Evolutionary conservation across 2,888 invertebrate species (phyloP).

Genomic region (Agonum fuliginosum): DNA sequence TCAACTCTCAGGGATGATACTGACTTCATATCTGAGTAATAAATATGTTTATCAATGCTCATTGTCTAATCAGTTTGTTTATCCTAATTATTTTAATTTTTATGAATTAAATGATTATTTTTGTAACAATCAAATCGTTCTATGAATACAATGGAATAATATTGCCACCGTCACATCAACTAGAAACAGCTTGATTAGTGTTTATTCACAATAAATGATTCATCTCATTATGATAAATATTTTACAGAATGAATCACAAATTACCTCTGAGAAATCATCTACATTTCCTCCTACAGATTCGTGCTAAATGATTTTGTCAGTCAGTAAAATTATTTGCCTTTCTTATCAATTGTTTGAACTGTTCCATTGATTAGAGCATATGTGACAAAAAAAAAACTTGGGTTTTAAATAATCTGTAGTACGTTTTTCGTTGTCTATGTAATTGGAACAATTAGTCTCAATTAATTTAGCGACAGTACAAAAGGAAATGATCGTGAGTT

Average conservation of each 20-base stretch:
- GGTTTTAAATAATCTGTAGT: slow-evolving; percentile 28
- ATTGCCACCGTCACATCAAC: neutral
- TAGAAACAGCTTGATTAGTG: neutral
- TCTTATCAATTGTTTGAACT: slow-evolving; percentile 20
- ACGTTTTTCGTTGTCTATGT: slow-evolving; percentile 12
- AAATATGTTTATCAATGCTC: slow-evolving; percentile 11
- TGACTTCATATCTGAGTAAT: neutral
- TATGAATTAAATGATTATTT: slow-evolving; percentile 40
- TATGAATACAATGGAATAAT: neutral
- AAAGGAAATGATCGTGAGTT: slow-evolving; percentile 53
- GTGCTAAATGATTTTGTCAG: slow-evolving; percentile 24
- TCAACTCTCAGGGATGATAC: neutral
- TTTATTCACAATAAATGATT: slow-evolving; percentile 42
- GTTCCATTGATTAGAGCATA: neutral
- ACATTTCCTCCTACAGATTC: slow-evolving; percentile 32
- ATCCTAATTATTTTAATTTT: slow-evolving; percentile 37
- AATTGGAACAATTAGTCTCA: slow-evolving; percentile 56
- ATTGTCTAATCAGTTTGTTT: slow-evolving; percentile 48
- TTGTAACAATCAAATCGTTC: neutral
- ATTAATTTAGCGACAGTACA: slow-evolving; percentile 53
- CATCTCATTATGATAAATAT: slow-evolving; percentile 45
- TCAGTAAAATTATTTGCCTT: slow-evolving; percentile 12
- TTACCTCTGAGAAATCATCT: slow-evolving; percentile 30
- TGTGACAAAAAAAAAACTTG: slow-evolving; percentile 6
- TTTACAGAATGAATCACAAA: slow-evolving; percentile 37